Evolutionary conservation across 2,797 vertebrate genomes (phyloP).

Genomic region (Platalea minor): DNA sequence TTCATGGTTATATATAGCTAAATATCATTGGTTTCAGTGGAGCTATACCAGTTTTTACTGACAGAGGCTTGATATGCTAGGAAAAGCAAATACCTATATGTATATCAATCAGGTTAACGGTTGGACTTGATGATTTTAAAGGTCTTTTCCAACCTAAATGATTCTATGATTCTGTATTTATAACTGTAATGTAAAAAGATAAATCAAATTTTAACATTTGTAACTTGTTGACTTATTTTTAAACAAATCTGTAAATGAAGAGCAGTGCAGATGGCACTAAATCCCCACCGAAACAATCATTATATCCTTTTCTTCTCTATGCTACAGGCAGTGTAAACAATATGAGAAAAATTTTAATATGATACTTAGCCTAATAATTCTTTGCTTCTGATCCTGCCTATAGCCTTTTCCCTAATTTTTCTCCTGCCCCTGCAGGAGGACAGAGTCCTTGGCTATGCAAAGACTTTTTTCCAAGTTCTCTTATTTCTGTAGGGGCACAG

Average conservation of each 20-base stretch:
- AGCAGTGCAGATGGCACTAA: background rate
- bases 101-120: too few species aligned
- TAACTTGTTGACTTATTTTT: background rate
- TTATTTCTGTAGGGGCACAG: background rate
- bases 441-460: background rate
- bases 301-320: background rate
- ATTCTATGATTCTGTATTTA: background rate
- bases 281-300: background rate
- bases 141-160: too few species aligned
- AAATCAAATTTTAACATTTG: background rate
- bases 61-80: background rate
- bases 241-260: background rate
- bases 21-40: background rate
- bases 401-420: background rate
- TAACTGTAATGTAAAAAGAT: background rate
- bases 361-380: background rate
- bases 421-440: background rate
- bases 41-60: background rate
- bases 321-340: background rate
- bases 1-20: background rate
- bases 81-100: background rate
- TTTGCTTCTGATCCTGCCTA: background rate
- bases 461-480: background rate
- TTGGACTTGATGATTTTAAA: too few species aligned
- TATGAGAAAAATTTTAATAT: background rate